Base-by-base conservation (phyloP, 2,888 invertebrate genomes). In the Tetropium fuscum region DNA sequence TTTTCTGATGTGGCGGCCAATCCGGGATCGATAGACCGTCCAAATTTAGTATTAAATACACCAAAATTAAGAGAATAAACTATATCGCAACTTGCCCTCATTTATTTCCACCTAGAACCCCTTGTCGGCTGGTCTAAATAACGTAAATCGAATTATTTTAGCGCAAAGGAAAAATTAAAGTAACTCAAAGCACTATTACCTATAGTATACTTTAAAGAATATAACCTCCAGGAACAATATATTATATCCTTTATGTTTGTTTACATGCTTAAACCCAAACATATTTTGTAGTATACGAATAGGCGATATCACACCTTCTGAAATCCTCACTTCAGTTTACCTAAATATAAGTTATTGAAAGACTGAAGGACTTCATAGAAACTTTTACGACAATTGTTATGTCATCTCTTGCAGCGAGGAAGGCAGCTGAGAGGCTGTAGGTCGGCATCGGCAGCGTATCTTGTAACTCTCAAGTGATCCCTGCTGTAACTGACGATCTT, bases 401-500 rank as follows among this genome's bases (percentile, higher is more conserved):
- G 51, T 47, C 44, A 49, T 58, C 53, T 30, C 25, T 32, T 41
- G 16, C 55, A 27, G 44, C 32, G 48, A 60, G 38, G 20, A 18
- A 41, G 54, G 57, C 68, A 68, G 68, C 61, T 68, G 64, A 57
- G 58, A 59, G 58, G 30, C 53, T 41, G 55, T 41, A 64, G 57
- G 47, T 58, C 47, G 58, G 53, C 48, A 40, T 43, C 47, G 65
- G 58, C 48, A 55, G 56, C 44, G 57, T 45, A 58, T 59, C 68
- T 59, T 61, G 68, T 64, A 62, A 66, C 55, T 66, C 51, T 68
- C 60, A 51, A 68, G 66, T 64, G 68, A 58, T 68, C 61, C 60
- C 49, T 58, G 38, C 61, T 55, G 53, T 59, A 54, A 56, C 62
- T 61, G 66, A 55, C 63, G 63, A 63, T 60, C 63, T 60, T 66